Base-by-base conservation (phyloP, 92 coral and sea anemone genomes). In the Epizoanthus scotinus region DNA sequence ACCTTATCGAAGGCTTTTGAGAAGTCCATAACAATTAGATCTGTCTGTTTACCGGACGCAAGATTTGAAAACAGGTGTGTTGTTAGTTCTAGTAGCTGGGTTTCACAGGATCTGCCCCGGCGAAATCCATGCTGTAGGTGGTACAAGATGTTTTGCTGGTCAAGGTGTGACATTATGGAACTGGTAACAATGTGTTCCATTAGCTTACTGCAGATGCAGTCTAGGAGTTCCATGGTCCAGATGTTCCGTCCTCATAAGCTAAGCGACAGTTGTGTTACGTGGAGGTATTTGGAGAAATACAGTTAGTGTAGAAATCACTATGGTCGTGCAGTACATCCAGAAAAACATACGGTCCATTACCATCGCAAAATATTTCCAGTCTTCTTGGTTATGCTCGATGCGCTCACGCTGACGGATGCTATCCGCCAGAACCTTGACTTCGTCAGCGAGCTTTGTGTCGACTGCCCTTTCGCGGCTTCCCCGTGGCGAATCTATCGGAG, bases 341-440 rank as follows among this genome's bases (percentile, higher is more conserved):
- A 95, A 95, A 81, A 95, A 95, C 67, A 95, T 75, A n/a, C 99
- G 89, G 78, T 95, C 99, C 84, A 95, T 89, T 6, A 95, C 99
- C 91, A 89, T 91, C 31, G 99, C 99, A 64, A 95, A 91, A 60
- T 91, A 93, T 49, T 84, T 89, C 99, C 99, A 95, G 67, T 92
- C 94, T 49, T 95, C 95, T 38, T 95, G 99, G 78, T 95, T 81
- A 50, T 86, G 82, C 84, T 94, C 93, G 49, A 60, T 50, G 42
- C 91, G 94, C 58, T 90, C 97, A 5, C 97, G 93, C 26, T 91
- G 89, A 26, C 94, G 88, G 40, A 90, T 86, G 82, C 92, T 93
- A 59, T 92, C 94, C 21, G 93, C 92, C 68, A 95, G 89, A 29
- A 92, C 93, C 63, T 91, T 93, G 26, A 93, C 90, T 67, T 93